phyloP scores from a whole-genome alignment of 1,140 invertebrate species.

The Zaprionus ghesquierei region DNA sequence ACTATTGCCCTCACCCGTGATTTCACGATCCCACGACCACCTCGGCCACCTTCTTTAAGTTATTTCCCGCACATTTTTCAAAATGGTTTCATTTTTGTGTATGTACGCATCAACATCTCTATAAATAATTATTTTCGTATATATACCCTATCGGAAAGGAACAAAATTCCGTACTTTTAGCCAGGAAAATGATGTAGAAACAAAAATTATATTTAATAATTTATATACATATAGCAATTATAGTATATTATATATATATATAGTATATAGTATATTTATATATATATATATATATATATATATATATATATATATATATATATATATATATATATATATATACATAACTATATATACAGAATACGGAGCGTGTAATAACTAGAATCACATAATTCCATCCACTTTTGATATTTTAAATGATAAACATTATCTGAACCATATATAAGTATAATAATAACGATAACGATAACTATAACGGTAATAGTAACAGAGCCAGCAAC shows the following conservation, averaged over 20 bases:
- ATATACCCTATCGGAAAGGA: neutral
- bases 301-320: too few relatives aligned
- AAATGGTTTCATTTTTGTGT: conserved; percentile 49
- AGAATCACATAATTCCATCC: conserved; percentile 81
- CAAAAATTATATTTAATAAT: conserved; percentile 21
- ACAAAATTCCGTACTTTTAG: conserved; percentile 31
- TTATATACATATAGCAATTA: conserved; percentile 22
- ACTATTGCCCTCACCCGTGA: neutral
- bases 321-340: conserved; percentile 18
- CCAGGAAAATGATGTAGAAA: conserved; percentile 26
- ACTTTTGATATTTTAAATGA: conserved; percentile 78
- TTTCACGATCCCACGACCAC: neutral
- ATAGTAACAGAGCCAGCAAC: neutral
- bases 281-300: too few relatives aligned
- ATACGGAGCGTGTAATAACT: conserved; percentile 71
- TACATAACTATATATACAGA: conserved; percentile 38
- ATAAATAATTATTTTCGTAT: conserved; percentile 30
- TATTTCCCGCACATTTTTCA: conserved; percentile 15
- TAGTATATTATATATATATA: too few relatives aligned
- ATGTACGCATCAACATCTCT: conserved; percentile 27
- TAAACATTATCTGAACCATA: conserved; percentile 39
- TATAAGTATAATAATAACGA: conserved; percentile 32
- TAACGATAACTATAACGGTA: neutral
- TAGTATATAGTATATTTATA: too few relatives aligned
- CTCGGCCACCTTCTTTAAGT: neutral